Conservation (phyloP, 2,113 vertebrate species). For the Onychostoma macrolepis region DNA sequence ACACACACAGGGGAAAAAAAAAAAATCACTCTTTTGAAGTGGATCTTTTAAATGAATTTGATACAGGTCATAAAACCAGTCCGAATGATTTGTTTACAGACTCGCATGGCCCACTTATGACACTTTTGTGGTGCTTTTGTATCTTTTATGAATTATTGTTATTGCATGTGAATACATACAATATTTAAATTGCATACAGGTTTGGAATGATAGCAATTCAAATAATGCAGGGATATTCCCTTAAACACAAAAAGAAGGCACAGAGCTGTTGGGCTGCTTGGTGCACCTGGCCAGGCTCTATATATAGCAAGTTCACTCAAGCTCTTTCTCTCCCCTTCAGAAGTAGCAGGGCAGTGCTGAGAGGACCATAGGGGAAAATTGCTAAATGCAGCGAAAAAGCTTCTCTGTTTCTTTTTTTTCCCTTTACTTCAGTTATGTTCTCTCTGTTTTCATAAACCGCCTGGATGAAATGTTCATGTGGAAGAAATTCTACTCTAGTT, state of each 20-base stretch:
- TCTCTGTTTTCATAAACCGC: conserved; percentile 6
- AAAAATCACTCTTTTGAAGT: not conserved
- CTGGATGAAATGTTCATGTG: conserved; percentile 17
- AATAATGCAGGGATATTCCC: not conserved
- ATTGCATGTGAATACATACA: not conserved
- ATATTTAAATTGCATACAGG: not conserved
- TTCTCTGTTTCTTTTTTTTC: conserved; percentile 27
- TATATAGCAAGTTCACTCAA: conserved; percentile 60
- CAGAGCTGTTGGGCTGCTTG: not conserved
- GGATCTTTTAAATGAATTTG: not conserved
- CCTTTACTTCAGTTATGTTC: conserved; percentile 14
- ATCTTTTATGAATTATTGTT: not conserved
- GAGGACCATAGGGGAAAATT: conserved; percentile 46
- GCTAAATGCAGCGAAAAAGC: conserved; percentile 60
- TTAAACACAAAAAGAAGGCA: conserved; percentile 18
- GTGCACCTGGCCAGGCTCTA: conserved; percentile 49
- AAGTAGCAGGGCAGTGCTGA: conserved; percentile 37
- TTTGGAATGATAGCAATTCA: not conserved
- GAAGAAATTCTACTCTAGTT: conserved; percentile 13
- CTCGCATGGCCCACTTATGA: not conserved
- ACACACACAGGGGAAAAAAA: not conserved
- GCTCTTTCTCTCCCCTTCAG: conserved; percentile 53
- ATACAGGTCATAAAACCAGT: not conserved
- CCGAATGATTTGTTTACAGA: not conserved
- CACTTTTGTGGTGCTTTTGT: not conserved